Evolutionary conservation across 2,888 invertebrate species (phyloP).

Genomic region (Erannis defoliaria): DNA sequence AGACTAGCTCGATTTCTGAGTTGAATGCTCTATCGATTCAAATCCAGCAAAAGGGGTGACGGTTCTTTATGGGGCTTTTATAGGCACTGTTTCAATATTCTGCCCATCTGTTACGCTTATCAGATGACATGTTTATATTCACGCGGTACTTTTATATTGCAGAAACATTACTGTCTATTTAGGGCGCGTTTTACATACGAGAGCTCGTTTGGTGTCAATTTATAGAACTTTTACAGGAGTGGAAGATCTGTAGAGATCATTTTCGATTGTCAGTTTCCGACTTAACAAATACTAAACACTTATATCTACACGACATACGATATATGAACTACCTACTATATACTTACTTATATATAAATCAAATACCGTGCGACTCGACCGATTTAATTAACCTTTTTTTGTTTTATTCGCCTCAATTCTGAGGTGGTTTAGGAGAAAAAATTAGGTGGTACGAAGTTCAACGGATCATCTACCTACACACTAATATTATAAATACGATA

Average conservation of each 20-base stretch:
- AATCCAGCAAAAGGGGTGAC: slow-evolving; percentile 41
- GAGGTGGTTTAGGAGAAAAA: too few relatives aligned
- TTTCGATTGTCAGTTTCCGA: not conserved
- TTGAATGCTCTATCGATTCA: slow-evolving; percentile 57
- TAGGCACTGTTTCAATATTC: slow-evolving; percentile 22
- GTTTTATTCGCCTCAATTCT: too few relatives aligned
- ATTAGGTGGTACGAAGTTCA: too few relatives aligned
- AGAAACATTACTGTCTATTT: slow-evolving; percentile 12
- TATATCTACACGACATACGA: too few relatives aligned
- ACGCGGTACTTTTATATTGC: slow-evolving; percentile 14
- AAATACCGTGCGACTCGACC: too few relatives aligned
- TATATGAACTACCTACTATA: too few relatives aligned
- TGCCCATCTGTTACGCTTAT: slow-evolving; percentile 17
- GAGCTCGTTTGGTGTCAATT: not conserved
- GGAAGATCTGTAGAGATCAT: not conserved
- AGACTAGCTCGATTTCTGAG: slow-evolving; percentile 34
- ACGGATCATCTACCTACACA: too few relatives aligned
- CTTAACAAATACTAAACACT: too few relatives aligned
- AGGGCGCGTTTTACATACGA: slow-evolving; percentile 2
- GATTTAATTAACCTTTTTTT: too few relatives aligned
- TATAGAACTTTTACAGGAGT: not conserved
- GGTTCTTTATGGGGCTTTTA: slow-evolving; percentile 36
- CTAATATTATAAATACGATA: too few relatives aligned
- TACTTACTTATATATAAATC: too few relatives aligned
- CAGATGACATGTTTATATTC: slow-evolving; percentile 19